These are phyloP conservation scores for Galbula dea DNA, from an alignment of 2,113 vertebrate genomes.

Conservation along the genomic window DNA sequence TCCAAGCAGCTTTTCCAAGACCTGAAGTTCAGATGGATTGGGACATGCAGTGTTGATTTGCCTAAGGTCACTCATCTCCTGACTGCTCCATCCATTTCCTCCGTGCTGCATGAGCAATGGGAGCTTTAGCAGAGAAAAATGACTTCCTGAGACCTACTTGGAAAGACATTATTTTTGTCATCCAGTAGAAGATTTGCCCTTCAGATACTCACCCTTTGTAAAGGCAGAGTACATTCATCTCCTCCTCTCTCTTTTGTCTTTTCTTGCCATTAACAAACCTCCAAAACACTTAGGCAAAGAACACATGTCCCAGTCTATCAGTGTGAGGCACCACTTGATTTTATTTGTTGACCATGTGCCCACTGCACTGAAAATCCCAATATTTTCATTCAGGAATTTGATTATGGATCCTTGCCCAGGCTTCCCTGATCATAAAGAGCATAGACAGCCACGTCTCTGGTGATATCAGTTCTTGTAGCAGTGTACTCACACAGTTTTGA, in stretches of 20 bases:
- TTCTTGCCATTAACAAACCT: not conserved
- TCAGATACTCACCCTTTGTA: not conserved
- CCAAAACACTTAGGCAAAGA: not conserved
- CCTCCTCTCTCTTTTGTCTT: not conserved
- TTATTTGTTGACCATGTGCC: not conserved
- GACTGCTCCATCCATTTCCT: not conserved
- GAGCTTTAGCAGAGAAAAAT: not conserved
- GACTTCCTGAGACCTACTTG: not conserved
- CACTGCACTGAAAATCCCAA: not conserved
- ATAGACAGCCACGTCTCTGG: not conserved
- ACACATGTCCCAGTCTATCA: not conserved
- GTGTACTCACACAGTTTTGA: not conserved
- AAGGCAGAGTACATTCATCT: not conserved
- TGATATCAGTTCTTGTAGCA: not conserved
- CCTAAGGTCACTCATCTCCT: not conserved
- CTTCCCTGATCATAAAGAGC: not conserved
- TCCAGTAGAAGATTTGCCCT: not conserved
- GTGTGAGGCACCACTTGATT: not conserved
- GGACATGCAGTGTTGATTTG: not conserved
- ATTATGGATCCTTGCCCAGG: not conserved
- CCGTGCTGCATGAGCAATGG: accelerated
- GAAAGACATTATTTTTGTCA: not conserved
- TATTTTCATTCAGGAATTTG: not conserved
- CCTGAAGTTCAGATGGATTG: not conserved
- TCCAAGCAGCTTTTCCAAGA: not conserved